phyloP scores from a whole-genome alignment of 1,140 invertebrate species.

The Nasonia giraulti region DNA sequence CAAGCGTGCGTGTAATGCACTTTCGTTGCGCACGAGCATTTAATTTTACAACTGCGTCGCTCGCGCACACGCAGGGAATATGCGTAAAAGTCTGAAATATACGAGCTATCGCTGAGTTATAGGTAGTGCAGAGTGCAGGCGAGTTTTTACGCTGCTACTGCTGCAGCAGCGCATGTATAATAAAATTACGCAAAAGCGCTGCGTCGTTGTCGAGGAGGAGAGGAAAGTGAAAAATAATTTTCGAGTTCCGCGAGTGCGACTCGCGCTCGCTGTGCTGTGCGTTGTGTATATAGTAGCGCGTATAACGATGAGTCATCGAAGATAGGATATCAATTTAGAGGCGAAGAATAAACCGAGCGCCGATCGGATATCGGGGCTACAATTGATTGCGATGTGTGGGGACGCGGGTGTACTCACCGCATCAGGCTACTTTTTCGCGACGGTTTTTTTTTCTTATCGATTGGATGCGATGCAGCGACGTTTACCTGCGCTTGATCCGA shows the following conservation, averaged over 20 bases:
- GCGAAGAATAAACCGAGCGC: conserved; percentile 15
- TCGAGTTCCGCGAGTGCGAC: neutral
- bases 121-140: neutral
- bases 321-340: conserved; percentile 45
- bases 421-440: neutral
- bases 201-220: neutral
- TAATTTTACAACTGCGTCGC: conserved; percentile 24
- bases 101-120: conserved; percentile 10
- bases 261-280: neutral
- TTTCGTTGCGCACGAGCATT: neutral
- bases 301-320: conserved; percentile 37
- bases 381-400: neutral
- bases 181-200: conserved; percentile 34
- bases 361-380: conserved; percentile 23
- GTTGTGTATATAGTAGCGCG: neutral
- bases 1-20: neutral
- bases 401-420: neutral
- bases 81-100: conserved; percentile 17
- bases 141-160: neutral
- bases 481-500: too few relatives aligned
- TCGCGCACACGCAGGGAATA: neutral
- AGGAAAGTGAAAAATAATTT: conserved; percentile 13
- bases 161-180: neutral
- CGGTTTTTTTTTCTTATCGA: too few relatives aligned
- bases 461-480: too few relatives aligned